Conservation (phyloP, 35 echinoderm and acorn worm genomes). For the Apostichopus japonicus region DNA sequence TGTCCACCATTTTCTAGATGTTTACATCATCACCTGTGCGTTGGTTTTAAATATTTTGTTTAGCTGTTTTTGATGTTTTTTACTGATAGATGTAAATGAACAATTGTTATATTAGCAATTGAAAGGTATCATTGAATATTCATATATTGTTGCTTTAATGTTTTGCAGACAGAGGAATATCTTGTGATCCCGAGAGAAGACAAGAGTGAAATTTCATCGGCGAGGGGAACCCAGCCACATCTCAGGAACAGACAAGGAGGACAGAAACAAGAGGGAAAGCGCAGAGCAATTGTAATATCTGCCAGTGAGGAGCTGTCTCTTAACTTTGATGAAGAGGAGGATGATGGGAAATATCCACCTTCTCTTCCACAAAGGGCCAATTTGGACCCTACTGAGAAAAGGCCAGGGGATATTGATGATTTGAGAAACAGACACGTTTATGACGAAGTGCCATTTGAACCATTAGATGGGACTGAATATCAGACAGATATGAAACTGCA, state of each 20-base stretch:
- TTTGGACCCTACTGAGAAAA: not conserved
- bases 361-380: not conserved
- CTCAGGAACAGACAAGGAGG: not conserved
- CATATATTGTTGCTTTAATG: not conserved
- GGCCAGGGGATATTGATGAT: not conserved
- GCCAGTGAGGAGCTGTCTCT: slow-evolving; percentile 30
- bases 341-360: not conserved
- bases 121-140: not conserved
- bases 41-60: too few relatives aligned
- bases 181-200: not conserved
- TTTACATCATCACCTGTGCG: too few relatives aligned
- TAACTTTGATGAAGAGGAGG: not conserved
- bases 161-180: slow-evolving; percentile 28
- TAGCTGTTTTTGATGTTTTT: too few relatives aligned
- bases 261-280: slow-evolving; percentile 13
- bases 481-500: not conserved
- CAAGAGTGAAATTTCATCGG: not conserved
- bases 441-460: slow-evolving; percentile 21
- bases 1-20: too few relatives aligned
- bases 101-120: too few relatives aligned
- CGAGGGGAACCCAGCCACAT: not conserved
- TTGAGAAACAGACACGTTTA: not conserved
- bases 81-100: too few relatives aligned
- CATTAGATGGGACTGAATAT: not conserved
- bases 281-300: slow-evolving; percentile 37